phyloP scores from a whole-genome alignment of 2,888 invertebrate species.

The Acanthosoma haemorrhoidale region DNA sequence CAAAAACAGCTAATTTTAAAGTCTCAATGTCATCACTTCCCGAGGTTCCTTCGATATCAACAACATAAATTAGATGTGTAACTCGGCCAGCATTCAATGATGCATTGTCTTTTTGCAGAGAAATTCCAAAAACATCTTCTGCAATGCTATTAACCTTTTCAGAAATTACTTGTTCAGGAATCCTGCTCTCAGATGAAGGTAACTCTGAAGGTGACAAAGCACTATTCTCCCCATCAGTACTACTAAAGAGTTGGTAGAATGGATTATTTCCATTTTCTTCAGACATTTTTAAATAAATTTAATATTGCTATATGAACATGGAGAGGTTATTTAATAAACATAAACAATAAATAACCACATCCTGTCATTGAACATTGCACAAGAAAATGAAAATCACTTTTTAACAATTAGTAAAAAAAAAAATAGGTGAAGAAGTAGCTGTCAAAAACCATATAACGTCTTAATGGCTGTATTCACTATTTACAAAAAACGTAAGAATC shows the following conservation, averaged over 20 bases:
- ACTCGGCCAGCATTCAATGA: conserved; percentile 41
- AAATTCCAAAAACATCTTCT: conserved; percentile 68
- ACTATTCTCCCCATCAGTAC: neutral
- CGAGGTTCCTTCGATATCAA: conserved; percentile 53
- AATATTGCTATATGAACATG: neutral
- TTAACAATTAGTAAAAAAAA: neutral
- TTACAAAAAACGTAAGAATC: neutral
- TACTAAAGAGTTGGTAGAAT: conserved; percentile 22
- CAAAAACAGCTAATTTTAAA: conserved; percentile 72
- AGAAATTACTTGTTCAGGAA: neutral
- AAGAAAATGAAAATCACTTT: neutral
- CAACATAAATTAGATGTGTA: conserved; percentile 58
- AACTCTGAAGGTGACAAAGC: neutral
- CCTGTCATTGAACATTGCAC: conserved; percentile 8
- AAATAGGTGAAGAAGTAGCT: neutral
- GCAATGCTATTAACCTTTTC: conserved; percentile 52
- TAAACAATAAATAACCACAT: neutral
- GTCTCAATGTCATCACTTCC: conserved; percentile 56
- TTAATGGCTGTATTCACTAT: neutral
- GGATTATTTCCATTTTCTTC: conserved; percentile 25
- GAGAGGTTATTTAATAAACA: neutral
- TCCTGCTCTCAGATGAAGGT: neutral
- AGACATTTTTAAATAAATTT: conserved; percentile 22
- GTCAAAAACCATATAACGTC: neutral
- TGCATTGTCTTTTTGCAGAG: conserved; percentile 54